Conservation (phyloP, 2,888 invertebrate species). For the Torymus texanus region DNA sequence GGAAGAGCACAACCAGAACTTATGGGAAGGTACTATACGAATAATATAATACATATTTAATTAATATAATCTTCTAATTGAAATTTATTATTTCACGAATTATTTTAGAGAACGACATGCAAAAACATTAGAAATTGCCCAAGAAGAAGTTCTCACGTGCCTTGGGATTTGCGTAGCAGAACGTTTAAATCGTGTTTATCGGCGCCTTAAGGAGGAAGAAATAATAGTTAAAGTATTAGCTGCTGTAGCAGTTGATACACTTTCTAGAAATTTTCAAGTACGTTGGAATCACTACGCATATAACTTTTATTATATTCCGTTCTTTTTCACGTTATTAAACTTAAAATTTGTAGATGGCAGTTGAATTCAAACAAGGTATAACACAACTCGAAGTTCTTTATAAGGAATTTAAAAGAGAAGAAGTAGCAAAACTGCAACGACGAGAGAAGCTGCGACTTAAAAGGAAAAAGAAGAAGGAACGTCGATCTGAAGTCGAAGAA, state of each 20-base stretch:
- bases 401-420: conserved; percentile 91
- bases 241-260: conserved; percentile 90
- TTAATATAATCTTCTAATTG: neutral
- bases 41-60: conserved; percentile 7
- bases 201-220: conserved; percentile 92
- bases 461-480: conserved; percentile 84
- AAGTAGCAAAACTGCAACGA: conserved; percentile 88
- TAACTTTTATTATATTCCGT: conserved; percentile 51
- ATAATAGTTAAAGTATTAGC: conserved; percentile 95
- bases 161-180: conserved; percentile 95
- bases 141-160: conserved; percentile 96
- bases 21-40: conserved; percentile 81
- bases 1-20: conserved; percentile 94
- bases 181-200: conserved; percentile 89
- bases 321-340: too few species aligned
- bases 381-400: conserved; percentile 92
- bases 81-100: conserved; percentile 15
- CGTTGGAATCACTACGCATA: conserved; percentile 78
- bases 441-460: conserved; percentile 92
- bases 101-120: conserved; percentile 88
- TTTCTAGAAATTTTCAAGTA: conserved; percentile 90
- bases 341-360: conserved; percentile 79
- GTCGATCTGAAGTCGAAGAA: conserved; percentile 76
- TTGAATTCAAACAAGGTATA: conserved; percentile 91
- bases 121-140: conserved; percentile 97